Conservation (phyloP, 2,113 vertebrate genomes). For the Erythrolamprus reginae region DNA sequence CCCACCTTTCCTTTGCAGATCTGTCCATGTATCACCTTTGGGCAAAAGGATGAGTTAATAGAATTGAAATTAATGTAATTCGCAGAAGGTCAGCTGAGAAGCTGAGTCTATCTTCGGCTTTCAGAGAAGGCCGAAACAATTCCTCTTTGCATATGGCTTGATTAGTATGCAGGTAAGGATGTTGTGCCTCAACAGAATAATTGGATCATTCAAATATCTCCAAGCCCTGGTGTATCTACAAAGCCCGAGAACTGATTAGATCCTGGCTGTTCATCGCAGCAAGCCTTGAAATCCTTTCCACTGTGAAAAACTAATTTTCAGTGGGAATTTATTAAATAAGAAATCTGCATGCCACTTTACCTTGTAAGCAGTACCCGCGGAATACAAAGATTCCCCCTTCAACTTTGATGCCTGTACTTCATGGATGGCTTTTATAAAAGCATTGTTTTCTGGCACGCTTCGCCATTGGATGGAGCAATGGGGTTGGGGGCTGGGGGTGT, state of each 20-base stretch:
- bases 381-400: slow-evolving; percentile 71
- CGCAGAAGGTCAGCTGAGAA: slow-evolving; percentile 70
- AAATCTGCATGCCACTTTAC: slow-evolving; percentile 80
- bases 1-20: slow-evolving; percentile 39
- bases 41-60: slow-evolving; percentile 75
- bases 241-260: slow-evolving; percentile 80
- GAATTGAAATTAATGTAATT: slow-evolving; percentile 75
- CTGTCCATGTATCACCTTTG: slow-evolving; percentile 68
- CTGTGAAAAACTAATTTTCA: slow-evolving; percentile 86
- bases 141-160: slow-evolving; percentile 55
- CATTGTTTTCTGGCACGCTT: slow-evolving; percentile 51
- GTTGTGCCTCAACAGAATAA: slow-evolving; percentile 74
- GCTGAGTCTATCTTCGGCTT: slow-evolving; percentile 56
- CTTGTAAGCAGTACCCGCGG: slow-evolving; percentile 65
- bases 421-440: slow-evolving; percentile 49
- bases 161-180: slow-evolving; percentile 79
- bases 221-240: slow-evolving; percentile 77
- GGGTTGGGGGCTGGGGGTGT: background rate
- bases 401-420: slow-evolving; percentile 69
- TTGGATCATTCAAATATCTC: slow-evolving; percentile 79
- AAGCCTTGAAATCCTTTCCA: slow-evolving; percentile 81
- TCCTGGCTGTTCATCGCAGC: slow-evolving; percentile 74
- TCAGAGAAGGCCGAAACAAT: slow-evolving; percentile 62
- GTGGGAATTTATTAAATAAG: slow-evolving; percentile 84
- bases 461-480: slow-evolving; percentile 38